phyloP scores from a whole-genome alignment of 2,113 vertebrate genomes.

The Crotalus tigris region DNA sequence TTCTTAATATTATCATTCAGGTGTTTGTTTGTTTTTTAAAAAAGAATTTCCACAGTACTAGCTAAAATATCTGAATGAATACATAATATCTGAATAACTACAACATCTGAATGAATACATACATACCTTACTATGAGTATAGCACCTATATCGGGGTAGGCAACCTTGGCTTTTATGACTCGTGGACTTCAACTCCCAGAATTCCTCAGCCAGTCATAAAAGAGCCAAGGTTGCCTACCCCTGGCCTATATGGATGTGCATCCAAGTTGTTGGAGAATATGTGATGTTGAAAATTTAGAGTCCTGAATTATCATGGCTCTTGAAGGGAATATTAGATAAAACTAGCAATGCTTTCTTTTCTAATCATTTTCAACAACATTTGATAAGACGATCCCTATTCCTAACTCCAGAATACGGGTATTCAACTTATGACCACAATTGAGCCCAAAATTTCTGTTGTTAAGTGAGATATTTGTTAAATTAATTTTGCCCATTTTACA shows the following conservation, averaged over 20 bases:
- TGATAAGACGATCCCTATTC: slow-evolving; percentile 7
- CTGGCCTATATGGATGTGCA: not conserved
- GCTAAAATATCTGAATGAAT: not conserved
- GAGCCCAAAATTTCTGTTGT: no score
- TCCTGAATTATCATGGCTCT: not conserved
- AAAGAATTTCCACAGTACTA: not conserved
- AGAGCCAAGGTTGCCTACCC: no score
- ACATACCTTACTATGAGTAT: not conserved
- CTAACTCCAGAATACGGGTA: not conserved
- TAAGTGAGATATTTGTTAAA: no score
- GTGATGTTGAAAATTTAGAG: not conserved
- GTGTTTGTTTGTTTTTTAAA: not conserved
- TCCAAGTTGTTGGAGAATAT: not conserved
- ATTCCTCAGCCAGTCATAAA: no score
- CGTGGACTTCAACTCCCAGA: no score
- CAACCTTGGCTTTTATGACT: no score
- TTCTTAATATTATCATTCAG: not conserved
- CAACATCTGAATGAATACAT: not conserved
- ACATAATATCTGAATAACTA: not conserved
- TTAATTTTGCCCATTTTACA: no score
- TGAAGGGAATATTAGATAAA: slow-evolving; percentile 29
- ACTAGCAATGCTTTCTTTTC: not conserved
- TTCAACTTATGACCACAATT: no score
- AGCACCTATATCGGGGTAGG: not conserved
- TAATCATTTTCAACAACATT: not conserved